Base-by-base conservation (phyloP, 2,113 vertebrate genomes). In the Salvator merianae region DNA sequence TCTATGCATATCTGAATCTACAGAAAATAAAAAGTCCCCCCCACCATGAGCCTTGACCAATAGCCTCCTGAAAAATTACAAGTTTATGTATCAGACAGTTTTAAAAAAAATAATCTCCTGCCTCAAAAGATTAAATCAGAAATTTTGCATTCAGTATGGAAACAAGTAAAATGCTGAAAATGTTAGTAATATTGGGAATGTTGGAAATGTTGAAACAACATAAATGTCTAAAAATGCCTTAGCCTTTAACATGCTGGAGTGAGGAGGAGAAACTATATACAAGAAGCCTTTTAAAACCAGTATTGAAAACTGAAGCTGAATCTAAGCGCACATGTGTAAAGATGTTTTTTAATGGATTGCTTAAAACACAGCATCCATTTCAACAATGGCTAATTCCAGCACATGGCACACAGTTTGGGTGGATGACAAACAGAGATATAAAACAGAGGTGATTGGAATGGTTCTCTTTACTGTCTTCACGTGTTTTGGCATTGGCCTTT, bases 161-260 rank as follows among this genome's bases (percentile, higher is more conserved):
- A 77, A 26, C 0, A 47, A 73, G 38, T 10, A 70, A 62, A 88
- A 84, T 76, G 88, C 24, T 77, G 69, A 87, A 81, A 69, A 69
- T 0, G 0, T 28, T 18, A 76, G 91, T 28, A 81, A 65, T 9
- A 53, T 53, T 14, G 16, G 50, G 16, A 53, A 53, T 13, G 16
- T 59, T 59, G 16, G 55, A 59, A 59, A 59, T 59, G 20, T 59
- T 59, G 55, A 59, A 59, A 59, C 55, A 59, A 20, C 53, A 2
- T 70, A 80, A 87, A 75, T 16, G 79, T 36, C 20, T 87, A 20
- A 72, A 77, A n/a, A 14, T 62, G 20, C 36, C 22, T 84, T 69
- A 40, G n/a, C 53, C 16, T 34, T 68, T 77, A 4, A 36, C 43
- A 32, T 34, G 32, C 50, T n/a, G 26, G 28, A 59, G 16, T 65